Conservation (phyloP, 2,113 vertebrate species). For the Melanocharis versteri region DNA sequence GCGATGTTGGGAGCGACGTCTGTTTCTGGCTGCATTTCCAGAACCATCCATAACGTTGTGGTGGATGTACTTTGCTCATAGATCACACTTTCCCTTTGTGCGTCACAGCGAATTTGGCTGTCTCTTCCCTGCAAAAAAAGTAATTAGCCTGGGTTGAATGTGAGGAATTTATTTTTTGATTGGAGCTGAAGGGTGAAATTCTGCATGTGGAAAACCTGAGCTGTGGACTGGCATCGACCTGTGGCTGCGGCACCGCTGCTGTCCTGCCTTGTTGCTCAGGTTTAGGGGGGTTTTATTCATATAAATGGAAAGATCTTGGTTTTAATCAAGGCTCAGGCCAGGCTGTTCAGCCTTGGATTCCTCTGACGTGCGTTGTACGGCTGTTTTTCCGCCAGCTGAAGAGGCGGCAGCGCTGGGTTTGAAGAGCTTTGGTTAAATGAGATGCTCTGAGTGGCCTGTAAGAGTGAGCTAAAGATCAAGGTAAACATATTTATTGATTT, state of each 20-base stretch:
- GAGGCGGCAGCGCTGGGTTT: neutral
- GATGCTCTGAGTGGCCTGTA: neutral
- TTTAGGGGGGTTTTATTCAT: neutral
- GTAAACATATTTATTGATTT: neutral
- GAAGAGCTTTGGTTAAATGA: neutral
- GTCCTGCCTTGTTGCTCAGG: neutral
- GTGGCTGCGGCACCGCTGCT: rapidly evolving
- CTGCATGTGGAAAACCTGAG: neutral
- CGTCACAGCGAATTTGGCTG: slow-evolving; percentile 27
- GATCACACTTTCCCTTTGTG: slow-evolving; percentile 18
- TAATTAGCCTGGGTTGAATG: neutral
- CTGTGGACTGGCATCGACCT: neutral
- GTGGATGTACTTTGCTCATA: neutral
- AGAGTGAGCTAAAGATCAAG: slow-evolving; percentile 8
- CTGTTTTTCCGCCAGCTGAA: neutral
- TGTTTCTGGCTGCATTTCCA: slow-evolving; percentile 29
- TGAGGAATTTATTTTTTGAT: slow-evolving; percentile 36
- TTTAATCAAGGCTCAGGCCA: neutral
- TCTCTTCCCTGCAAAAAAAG: slow-evolving; percentile 2
- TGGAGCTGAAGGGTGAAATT: neutral
- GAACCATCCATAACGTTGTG: neutral
- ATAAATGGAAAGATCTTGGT: neutral
- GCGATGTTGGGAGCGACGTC: neutral
- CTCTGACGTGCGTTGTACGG: neutral
- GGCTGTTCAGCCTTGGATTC: neutral